Conservation (phyloP, 2,113 vertebrate species). For the Ochotona princeps region DNA sequence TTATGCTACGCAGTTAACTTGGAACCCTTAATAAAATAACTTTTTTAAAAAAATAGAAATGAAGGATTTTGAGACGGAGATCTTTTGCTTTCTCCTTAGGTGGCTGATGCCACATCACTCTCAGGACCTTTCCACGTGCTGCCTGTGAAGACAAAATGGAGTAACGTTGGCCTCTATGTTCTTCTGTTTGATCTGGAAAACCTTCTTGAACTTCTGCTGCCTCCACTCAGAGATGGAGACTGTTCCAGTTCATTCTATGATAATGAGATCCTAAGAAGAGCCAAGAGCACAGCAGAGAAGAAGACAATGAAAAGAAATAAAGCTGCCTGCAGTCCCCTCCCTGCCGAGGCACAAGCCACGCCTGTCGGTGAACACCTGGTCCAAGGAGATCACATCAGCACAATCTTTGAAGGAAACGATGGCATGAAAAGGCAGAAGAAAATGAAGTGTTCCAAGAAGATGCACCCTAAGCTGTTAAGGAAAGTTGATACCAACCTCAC, state of each 20-base stretch:
- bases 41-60: neutral
- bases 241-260: slow-evolving; percentile 81
- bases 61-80: neutral
- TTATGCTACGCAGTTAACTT: neutral
- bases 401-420: slow-evolving; percentile 72
- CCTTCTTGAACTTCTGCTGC: slow-evolving; percentile 83
- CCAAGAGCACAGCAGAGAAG: slow-evolving; percentile 84
- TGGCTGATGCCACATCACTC: neutral
- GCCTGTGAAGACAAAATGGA: slow-evolving; percentile 84
- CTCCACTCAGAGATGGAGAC: slow-evolving; percentile 67
- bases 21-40: neutral
- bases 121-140: slow-evolving; percentile 83
- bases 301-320: slow-evolving; percentile 84
- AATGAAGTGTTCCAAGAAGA: slow-evolving; percentile 85
- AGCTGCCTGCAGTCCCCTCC: slow-evolving; percentile 58
- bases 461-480: slow-evolving; percentile 61
- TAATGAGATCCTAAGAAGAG: slow-evolving; percentile 78
- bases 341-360: slow-evolving; percentile 65
- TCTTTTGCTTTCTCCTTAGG: slow-evolving; percentile 28
- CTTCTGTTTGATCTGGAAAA: slow-evolving; percentile 88
- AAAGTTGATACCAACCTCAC: slow-evolving; percentile 68
- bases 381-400: slow-evolving; percentile 3
- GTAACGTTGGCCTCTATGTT: slow-evolving; percentile 82
- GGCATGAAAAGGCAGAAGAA: slow-evolving; percentile 84
- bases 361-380: slow-evolving; percentile 20